A percentile compares a stretch with the other conserved stretches of the same genome.
Evolutionary conservation across 2,888 invertebrate species (phyloP).

Genomic region (Synanthedon vespiformis): DNA sequence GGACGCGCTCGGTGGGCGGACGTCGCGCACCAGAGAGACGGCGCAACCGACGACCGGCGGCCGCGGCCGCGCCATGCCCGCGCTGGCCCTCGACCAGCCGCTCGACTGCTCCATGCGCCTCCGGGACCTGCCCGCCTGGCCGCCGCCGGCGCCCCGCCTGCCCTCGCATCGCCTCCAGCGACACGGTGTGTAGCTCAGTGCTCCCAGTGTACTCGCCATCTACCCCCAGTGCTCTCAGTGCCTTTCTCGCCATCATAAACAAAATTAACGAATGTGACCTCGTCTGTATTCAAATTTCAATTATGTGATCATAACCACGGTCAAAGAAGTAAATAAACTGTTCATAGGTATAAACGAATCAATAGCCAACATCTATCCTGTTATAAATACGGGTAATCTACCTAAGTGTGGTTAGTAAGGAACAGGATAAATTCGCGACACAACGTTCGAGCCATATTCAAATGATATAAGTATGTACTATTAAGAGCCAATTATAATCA

Average conservation of each 20-base stretch:
- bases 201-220: conserved; percentile 21
- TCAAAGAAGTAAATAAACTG: too few species aligned
- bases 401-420: too few species aligned
- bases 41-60: conserved; percentile 68
- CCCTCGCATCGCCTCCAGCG: conserved; percentile 24
- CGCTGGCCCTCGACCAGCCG: conserved; percentile 76
- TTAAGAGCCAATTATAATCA: too few species aligned
- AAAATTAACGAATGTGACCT: conserved; percentile 9
- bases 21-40: conserved; percentile 41
- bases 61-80: conserved; percentile 73
- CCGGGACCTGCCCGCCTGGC: conserved; percentile 57
- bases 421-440: too few species aligned
- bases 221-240: neutral
- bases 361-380: too few species aligned
- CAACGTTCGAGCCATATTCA: too few species aligned
- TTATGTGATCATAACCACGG: too few species aligned
- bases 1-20: conserved; percentile 57
- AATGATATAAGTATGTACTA: too few species aligned
- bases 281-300: too few species aligned
- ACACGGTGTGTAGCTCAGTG: conserved; percentile 43
- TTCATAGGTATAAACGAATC: too few species aligned
- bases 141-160: conserved; percentile 39
- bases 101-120: conserved; percentile 79
- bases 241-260: conserved; percentile 7
- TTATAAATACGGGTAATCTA: too few species aligned